phyloP scores from a whole-genome alignment of 2,113 vertebrate genomes.

The Mesembrinibis cayennensis region DNA sequence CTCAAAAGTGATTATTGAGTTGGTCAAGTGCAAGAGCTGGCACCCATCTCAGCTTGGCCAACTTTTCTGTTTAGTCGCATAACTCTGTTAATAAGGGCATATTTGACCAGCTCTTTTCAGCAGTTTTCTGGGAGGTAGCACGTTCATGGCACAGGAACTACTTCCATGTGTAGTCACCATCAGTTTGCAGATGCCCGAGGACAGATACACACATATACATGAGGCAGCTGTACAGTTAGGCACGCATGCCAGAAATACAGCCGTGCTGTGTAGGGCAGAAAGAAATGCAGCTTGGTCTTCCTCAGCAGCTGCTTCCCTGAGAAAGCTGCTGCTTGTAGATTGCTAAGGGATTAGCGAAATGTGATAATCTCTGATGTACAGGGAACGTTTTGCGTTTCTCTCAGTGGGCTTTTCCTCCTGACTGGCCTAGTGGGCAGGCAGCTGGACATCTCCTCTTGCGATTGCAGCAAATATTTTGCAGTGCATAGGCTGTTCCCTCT shows the following conservation, averaged over 20 bases:
- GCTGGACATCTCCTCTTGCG: not conserved
- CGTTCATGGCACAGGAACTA: not conserved
- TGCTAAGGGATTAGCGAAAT: not conserved
- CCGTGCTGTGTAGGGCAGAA: fast-evolving
- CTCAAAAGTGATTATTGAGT: not conserved
- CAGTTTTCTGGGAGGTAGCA: not conserved
- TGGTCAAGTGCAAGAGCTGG: not conserved
- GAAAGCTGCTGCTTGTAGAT: not conserved
- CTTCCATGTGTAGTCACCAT: not conserved
- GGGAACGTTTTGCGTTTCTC: not conserved
- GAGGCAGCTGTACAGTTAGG: not conserved
- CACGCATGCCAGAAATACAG: not conserved
- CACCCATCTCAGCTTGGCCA: not conserved
- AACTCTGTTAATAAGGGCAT: not conserved
- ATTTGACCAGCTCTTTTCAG: not conserved
- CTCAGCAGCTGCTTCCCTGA: not conserved
- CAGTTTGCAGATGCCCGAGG: not conserved
- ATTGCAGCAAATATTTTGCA: not conserved
- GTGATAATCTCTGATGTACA: not conserved
- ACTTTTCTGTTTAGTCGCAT: not conserved
- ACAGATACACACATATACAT: not conserved
- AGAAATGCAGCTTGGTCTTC: not conserved
- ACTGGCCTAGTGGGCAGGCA: no score
- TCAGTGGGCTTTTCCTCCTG: not conserved
- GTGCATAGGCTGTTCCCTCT: not conserved